Evolutionary conservation across 2,113 vertebrate species (phyloP), one percentile per base, ranked within the genome.

Genomic region (Empidonax traillii): DNA sequence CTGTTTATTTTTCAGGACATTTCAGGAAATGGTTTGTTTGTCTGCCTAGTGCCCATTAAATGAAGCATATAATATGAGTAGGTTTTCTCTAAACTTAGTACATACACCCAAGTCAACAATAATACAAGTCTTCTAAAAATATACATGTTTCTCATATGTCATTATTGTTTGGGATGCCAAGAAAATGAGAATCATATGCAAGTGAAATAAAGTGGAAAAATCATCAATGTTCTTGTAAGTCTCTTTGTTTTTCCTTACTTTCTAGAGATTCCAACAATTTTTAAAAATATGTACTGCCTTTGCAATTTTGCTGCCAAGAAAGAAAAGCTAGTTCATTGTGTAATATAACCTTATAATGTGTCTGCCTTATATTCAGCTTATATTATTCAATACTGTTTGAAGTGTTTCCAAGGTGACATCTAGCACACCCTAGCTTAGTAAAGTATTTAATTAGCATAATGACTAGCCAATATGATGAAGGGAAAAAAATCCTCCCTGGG

Each of bases 381-480:
- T 90, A 90, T 91, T 95, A 85, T 59, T 94, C 80, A 85, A 10
- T 85, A 52, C 25, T 53, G 8, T 95, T 95, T 96, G 91, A 97
- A 96, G 81, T 76, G 33, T 92, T 96, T 96, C 95, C 95, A 95
- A 94, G 81, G 75, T 94, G 95, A 95, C 93, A 94, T 96, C 82
- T 87, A 93, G 52, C 81, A 90, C 51, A 96, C 47, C 47, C 69
- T 93, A 83, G 83, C 80, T 86, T 93, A 85, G 79, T 53, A 84
- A 95, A 94, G 68, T 94, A 86, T 94, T 97, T 98, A 97, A 97
- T 97, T 97, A 97, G 85, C 92, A 72, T 95, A 95, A 96, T 92
- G 94, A 94, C 84, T 88, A 93, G 51, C 80, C 89, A 89, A 47
- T 72, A 89, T 95, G 94, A 91, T 82, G 91, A 92, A 63, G 47